phyloP scores from a whole-genome alignment of 2,797 vertebrate species.

The Octomys mimax region DNA sequence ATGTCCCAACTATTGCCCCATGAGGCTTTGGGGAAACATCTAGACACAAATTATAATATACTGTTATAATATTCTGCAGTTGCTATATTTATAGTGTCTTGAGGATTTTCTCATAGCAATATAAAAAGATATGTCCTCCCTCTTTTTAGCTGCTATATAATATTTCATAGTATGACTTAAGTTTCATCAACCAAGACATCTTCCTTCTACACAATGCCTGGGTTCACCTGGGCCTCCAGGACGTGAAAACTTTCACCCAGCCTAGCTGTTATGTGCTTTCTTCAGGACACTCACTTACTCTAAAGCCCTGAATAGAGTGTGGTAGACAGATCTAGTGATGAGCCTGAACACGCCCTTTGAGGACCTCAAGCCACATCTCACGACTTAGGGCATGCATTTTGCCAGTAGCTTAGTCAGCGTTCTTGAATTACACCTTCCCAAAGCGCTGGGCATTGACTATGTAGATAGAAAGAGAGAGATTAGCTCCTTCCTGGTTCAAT shows the following conservation, averaged over 20 bases:
- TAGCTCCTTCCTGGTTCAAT: constrained; percentile 61
- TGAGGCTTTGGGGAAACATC: background rate
- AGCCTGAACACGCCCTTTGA: constrained; percentile 93
- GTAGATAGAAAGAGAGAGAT: constrained; percentile 93
- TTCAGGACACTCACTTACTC: constrained; percentile 93
- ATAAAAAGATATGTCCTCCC: background rate
- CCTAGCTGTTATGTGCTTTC: constrained; percentile 94
- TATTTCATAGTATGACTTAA: background rate
- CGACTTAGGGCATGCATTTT: constrained; percentile 93
- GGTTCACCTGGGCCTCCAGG: constrained; percentile 90
- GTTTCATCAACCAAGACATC: constrained; percentile 92
- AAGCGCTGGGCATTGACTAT: constrained; percentile 91
- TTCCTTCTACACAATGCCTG: constrained; percentile 94
- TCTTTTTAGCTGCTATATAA: background rate
- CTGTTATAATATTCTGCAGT: background rate
- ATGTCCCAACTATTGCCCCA: background rate
- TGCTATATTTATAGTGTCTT: background rate
- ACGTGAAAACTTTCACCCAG: constrained; percentile 88
- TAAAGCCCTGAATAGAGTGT: constrained; percentile 90
- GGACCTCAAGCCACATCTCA: constrained; percentile 92
- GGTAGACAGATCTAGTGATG: constrained; percentile 91
- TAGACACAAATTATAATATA: background rate
- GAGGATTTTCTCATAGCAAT: constrained; percentile 8
- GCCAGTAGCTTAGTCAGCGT: constrained; percentile 93
- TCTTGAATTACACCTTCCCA: constrained; percentile 93